Evolutionary conservation across 2,113 vertebrate species (phyloP).

Genomic region (Calyptomena viridis): DNA sequence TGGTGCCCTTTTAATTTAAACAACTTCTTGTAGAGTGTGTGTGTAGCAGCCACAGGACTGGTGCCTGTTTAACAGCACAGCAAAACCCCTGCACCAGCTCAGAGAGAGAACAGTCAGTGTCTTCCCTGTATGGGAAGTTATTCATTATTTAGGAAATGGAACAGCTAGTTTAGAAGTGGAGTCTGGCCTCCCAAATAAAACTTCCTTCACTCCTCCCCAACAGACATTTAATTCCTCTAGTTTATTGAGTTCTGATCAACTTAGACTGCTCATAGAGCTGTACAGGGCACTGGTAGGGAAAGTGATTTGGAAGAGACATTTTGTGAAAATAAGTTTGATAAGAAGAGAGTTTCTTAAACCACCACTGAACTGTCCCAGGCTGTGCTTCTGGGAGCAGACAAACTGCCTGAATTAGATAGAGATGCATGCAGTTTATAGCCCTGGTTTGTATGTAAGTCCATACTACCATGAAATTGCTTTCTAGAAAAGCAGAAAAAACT

Average conservation of each 20-base stretch:
- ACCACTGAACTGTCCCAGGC: not conserved
- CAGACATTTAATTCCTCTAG: not conserved
- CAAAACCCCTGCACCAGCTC: not conserved
- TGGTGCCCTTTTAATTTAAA: not conserved
- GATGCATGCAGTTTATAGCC: not conserved
- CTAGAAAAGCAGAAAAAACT: not conserved
- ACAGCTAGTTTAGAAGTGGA: not conserved
- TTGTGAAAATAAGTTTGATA: not conserved
- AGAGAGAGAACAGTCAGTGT: not conserved
- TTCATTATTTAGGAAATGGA: not conserved
- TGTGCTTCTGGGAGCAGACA: not conserved
- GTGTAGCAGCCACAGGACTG: not conserved
- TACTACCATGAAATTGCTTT: not conserved
- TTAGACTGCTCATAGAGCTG: not conserved
- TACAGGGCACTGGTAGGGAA: not conserved
- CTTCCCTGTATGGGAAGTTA: not conserved
- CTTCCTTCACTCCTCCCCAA: not conserved
- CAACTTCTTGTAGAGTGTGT: not conserved
- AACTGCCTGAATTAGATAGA: not conserved
- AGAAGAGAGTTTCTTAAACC: not conserved
- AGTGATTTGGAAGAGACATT: not conserved
- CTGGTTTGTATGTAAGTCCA: not conserved
- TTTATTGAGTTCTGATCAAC: not conserved
- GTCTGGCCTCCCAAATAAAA: not conserved
- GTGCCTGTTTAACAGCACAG: not conserved